A percentile compares a stretch with the other conserved stretches of the same genome.
phyloP scores from a whole-genome alignment of 1,140 invertebrate genomes.

The Medauroidea extradentata region DNA sequence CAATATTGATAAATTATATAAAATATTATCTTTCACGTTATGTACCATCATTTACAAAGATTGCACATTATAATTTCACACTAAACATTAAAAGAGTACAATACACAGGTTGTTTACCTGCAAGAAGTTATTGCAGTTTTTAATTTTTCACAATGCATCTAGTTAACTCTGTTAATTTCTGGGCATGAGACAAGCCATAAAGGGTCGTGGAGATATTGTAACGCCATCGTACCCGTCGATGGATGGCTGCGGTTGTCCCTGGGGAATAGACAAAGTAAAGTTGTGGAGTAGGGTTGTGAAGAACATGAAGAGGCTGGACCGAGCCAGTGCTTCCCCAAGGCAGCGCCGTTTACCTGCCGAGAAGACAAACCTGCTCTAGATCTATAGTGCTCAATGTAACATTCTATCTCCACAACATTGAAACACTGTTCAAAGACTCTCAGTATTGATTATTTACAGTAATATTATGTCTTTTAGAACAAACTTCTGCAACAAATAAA shows the following conservation, averaged over 20 bases:
- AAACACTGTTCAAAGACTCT: too few relatives aligned
- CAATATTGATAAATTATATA: neutral
- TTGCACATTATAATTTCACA: neutral
- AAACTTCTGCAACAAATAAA: too few relatives aligned
- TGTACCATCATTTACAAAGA: neutral
- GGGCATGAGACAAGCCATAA: conserved; percentile 21
- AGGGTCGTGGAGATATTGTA: conserved; percentile 47
- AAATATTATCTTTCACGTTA: neutral
- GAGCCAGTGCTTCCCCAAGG: conserved; percentile 56
- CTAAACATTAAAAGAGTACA: neutral
- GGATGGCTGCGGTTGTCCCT: conserved; percentile 34
- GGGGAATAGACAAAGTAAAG: conserved; percentile 43
- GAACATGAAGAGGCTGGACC: conserved; percentile 51
- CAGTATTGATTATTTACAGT: too few relatives aligned
- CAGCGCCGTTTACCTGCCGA: conserved; percentile 58
- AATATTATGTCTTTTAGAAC: too few relatives aligned
- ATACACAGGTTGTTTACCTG: neutral
- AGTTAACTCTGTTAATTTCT: conserved; percentile 1
- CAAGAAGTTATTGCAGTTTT: neutral
- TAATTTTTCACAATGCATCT: neutral
- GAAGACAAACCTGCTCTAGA: conserved; percentile 1
- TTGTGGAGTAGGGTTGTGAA: conserved; percentile 49
- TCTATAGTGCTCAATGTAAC: too few relatives aligned
- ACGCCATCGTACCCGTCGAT: conserved; percentile 47
- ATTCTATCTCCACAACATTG: too few relatives aligned